Conservation (phyloP, 2,113 vertebrate genomes). For the Malurus elegans region DNA sequence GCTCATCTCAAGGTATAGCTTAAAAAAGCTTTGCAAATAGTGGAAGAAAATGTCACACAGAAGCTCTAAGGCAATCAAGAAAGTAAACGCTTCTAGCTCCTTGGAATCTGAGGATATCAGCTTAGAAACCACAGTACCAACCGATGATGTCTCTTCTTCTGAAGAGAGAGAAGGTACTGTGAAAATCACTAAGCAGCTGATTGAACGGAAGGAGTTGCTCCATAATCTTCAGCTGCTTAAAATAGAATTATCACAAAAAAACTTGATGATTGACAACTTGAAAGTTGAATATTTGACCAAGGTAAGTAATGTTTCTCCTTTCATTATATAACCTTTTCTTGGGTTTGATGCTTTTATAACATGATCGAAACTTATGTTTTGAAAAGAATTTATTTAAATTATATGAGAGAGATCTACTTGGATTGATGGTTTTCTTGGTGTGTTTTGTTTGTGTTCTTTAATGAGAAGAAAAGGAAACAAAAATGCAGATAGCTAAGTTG, state of each 20-base stretch:
- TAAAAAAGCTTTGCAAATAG: not conserved
- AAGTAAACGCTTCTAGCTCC: constrained; percentile 88
- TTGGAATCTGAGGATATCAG: constrained; percentile 95
- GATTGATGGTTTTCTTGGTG: not conserved
- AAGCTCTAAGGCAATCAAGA: constrained; percentile 70
- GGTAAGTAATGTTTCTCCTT: constrained; percentile 63
- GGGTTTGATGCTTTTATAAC: not conserved
- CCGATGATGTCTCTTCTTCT: constrained; percentile 92
- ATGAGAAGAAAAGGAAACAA: not conserved
- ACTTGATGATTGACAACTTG: constrained; percentile 91
- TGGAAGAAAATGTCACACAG: constrained; percentile 81
- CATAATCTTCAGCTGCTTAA: constrained; percentile 89
- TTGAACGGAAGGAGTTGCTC: constrained; percentile 91
- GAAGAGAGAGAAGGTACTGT: constrained; percentile 84
- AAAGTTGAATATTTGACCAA: constrained; percentile 93
- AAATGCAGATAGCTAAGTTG: rapidly evolving
- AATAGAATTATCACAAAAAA: constrained; percentile 95
- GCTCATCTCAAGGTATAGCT: not conserved
- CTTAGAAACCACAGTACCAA: constrained; percentile 92
- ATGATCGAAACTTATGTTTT: not conserved
- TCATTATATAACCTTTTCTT: rapidly evolving
- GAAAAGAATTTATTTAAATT: not conserved
- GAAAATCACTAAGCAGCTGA: constrained; percentile 89
- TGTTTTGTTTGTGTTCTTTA: not conserved
- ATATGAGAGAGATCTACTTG: not conserved